Evolutionary conservation across 2,113 vertebrate species (phyloP), one percentile per base, ranked within the genome.

Genomic region (Bujurquina vittata): DNA sequence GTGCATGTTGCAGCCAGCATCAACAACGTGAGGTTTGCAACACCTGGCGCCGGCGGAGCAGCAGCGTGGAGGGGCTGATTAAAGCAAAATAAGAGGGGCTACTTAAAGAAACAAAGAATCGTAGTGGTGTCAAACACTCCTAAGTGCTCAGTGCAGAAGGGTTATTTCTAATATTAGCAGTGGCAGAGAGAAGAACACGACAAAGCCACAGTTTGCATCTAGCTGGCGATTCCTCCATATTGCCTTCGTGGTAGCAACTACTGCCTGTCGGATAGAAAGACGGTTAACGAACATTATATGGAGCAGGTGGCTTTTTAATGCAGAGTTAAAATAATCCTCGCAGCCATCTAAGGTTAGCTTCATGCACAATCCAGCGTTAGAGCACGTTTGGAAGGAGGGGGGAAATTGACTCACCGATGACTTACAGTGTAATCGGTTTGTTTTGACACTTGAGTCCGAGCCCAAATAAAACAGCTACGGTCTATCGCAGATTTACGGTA

Each of bases 401-500:
- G 31, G 79, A 75, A 80, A 78, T 72, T 26, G 58, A 94, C 94
- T 94, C 91, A 94, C 94, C 93, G 72, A 78, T 84, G 59, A 76
- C 29, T 79, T 75, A 81, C 62, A 73, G 31, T 65, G 49, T 20
- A 73, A 77, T 8, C n/a, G 26, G 29, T 46, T 62, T 72, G 67
- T 69, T 72, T 73, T 58, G 52, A 57, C 55, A 72, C 12, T 56
- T 78, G 75, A 74, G 26, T 58, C 58, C 35, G 81, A 54, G 29
- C 20, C 26, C 31, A 86, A 65, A 57, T 77, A 14, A 40, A 82
- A 81, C 20, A 52, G 72, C 59, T 15, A 72, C 20, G 65, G 26
- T n/a, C 0, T 4, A 26, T 10, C 31, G 73, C 11, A 23, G 33
- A 2, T 14, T 63, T 22, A 7, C 18, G 11, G 46, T 7, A 12